These are phyloP conservation scores for Aricia artaxerxes DNA, from an alignment of 2,888 invertebrate genomes.

Conservation along the genomic window DNA sequence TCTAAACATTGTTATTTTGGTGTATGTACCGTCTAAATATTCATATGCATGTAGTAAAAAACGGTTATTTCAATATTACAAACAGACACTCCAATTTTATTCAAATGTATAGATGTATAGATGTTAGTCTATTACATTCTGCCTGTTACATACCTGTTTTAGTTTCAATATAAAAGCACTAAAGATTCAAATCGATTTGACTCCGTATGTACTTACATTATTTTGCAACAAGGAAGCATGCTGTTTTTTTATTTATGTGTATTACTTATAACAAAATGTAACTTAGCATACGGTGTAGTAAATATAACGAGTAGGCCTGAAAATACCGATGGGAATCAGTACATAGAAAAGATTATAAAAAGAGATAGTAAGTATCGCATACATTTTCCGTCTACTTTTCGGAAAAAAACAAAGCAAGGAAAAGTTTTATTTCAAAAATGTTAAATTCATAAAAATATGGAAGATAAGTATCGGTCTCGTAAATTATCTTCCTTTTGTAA, in stretches of 20 bases:
- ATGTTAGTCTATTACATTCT: neutral
- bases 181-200: neutral
- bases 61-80: too few species aligned
- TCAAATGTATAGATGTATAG: too few species aligned
- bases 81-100: too few species aligned
- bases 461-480: too few species aligned
- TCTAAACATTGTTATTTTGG: too few species aligned
- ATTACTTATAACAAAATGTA: neutral
- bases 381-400: neutral
- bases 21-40: too few species aligned
- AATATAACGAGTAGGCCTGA: constrained; percentile 6
- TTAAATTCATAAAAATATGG: too few species aligned
- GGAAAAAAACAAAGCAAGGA: too few species aligned
- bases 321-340: neutral
- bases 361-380: neutral
- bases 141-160: neutral
- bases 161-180: neutral
- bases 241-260: neutral
- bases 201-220: neutral
- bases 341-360: neutral
- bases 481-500: too few species aligned
- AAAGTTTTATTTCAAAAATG: too few species aligned
- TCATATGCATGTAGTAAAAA: too few species aligned
- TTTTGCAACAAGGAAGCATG: neutral
- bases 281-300: neutral